Evolutionary conservation across 2,797 vertebrate genomes (phyloP), one percentile per base, ranked within the genome.

Genomic region (Coreius guichenoti): DNA sequence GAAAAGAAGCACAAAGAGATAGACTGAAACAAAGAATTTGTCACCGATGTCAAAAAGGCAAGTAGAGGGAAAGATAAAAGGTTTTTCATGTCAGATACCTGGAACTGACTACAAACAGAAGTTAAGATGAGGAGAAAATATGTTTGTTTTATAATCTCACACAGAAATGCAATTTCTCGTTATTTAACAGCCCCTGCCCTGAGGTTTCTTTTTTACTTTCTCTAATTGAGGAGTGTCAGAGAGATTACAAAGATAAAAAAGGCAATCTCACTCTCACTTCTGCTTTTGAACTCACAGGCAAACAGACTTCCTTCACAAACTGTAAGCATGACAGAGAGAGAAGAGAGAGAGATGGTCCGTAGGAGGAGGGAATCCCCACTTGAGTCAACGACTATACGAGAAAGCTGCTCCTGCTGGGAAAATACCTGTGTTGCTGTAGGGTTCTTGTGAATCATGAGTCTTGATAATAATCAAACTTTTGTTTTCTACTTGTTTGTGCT

Each of bases 331-430:
- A 87, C 49, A 81, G 85, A 61, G 81, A 70, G 84, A 61, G 73
- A 77, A 88, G 49, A 68, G 82, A 86, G 83, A 83, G 84, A 87
- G 81, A 74, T 36, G 56, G 76, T 83, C 79, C 4, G 87, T 88
- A 81, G 83, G 77, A 88, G 88, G 87, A 88, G 89, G 90, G 90
- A 86, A 90, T 87, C 86, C 89, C 90, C 89, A 83, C 84, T 91
- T 88, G 88, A 89, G 88, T 91, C 89, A 90, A 91, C 79, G 47
- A 86, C 88, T 89, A 31, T 65, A 88, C 47, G 65, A 90, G 85
- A 90, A 89, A 86, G 73, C 76, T 85, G 81, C 81, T 87, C 81
- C 84, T 89, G 89, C 87, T 89, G 87, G 88, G 90, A 90, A 91
- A 89, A 87, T 69, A 85, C 83, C 82, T 81, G 85, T 73, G 72